phyloP scores from a whole-genome alignment of 2,113 vertebrate species.

The Ploceus nigricollis region DNA sequence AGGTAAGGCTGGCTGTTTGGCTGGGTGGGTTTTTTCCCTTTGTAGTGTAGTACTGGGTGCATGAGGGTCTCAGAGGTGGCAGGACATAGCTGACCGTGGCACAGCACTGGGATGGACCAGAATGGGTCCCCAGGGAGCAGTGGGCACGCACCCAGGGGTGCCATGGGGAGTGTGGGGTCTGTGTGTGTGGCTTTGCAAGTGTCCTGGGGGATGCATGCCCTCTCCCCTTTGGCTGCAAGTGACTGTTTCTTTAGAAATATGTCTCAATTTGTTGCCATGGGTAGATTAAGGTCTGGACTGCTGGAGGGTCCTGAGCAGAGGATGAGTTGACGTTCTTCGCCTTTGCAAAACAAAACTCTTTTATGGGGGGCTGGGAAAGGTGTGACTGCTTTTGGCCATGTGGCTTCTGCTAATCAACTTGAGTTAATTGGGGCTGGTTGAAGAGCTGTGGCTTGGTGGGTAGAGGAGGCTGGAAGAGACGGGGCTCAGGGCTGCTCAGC shows the following conservation, averaged over 20 bases:
- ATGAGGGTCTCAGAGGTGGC: neutral
- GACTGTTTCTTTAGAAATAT: neutral
- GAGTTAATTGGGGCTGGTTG: neutral
- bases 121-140: fast-evolving
- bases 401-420: neutral
- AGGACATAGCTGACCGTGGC: neutral
- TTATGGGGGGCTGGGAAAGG: neutral
- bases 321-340: neutral
- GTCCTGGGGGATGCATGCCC: neutral
- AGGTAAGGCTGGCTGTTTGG: neutral
- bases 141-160: neutral
- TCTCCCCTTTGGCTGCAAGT: neutral
- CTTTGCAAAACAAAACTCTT: neutral
- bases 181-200: neutral
- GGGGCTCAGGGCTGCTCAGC: neutral
- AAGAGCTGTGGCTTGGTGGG: neutral
- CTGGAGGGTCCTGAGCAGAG: neutral
- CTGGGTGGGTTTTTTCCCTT: neutral
- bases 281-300: neutral
- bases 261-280: neutral
- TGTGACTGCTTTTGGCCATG: neutral
- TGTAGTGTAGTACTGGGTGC: fast-evolving
- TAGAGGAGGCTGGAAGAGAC: neutral
- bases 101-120: neutral
- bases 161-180: neutral